phyloP scores from a whole-genome alignment of 37 sponge, comb jelly and placozoan genomes.

The Aphrocallistes beatrix region DNA sequence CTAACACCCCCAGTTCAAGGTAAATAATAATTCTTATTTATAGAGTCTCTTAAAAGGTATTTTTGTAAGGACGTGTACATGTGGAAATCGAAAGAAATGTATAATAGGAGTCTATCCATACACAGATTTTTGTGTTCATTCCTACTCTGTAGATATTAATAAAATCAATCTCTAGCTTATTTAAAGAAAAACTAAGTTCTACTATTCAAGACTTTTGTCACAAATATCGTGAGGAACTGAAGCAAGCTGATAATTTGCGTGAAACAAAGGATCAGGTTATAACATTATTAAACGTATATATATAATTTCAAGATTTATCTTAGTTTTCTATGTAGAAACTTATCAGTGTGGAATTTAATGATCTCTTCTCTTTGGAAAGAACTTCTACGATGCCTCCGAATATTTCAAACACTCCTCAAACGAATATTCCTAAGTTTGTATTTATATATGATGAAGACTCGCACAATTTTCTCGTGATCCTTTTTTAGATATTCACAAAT shows the following conservation, averaged over 20 bases:
- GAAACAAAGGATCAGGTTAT: background rate
- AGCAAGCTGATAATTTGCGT: background rate
- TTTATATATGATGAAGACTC: background rate
- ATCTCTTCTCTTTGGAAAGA: conserved; percentile 2
- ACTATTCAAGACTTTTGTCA: conserved; percentile 12
- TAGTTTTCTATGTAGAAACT: background rate
- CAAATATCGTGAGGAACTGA: background rate
- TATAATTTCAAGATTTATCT: background rate
- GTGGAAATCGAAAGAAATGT: no score
- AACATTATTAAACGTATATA: background rate
- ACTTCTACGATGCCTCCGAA: background rate
- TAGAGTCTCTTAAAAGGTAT: background rate
- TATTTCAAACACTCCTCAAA: background rate
- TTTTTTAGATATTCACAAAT: background rate
- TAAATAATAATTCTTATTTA: background rate
- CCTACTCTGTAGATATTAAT: no score
- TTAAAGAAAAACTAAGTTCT: background rate
- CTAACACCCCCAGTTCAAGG: background rate
- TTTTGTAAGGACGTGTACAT: no score
- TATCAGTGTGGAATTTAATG: background rate
- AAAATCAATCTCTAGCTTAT: background rate
- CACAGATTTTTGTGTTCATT: no score
- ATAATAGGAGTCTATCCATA: no score
- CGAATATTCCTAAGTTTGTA: background rate
- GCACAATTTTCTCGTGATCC: background rate